These are phyloP conservation scores for Hartigia nigra DNA, from an alignment of 2,888 invertebrate genomes.

Conservation along the genomic window DNA sequence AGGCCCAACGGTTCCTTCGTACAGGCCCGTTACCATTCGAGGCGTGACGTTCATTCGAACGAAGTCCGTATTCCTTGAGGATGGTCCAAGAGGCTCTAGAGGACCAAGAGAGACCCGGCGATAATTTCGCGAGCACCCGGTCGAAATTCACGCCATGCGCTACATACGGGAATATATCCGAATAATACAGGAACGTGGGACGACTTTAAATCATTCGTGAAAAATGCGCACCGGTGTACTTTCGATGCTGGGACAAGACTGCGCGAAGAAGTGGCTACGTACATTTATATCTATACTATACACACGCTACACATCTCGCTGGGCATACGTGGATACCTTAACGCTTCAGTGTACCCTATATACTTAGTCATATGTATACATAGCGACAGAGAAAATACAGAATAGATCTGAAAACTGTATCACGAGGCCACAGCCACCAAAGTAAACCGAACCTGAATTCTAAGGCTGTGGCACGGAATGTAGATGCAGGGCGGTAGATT, in stretches of 20 bases:
- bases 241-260: not conserved
- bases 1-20: conserved; percentile 27
- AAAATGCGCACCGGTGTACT: conserved; percentile 21
- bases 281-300: not conserved
- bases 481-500: not conserved
- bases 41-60: conserved; percentile 40
- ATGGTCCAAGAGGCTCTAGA: conserved; percentile 17
- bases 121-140: conserved; percentile 32
- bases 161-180: conserved; percentile 34
- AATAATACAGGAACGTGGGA: conserved; percentile 37
- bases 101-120: not conserved
- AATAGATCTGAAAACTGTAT: not conserved
- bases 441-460: not conserved
- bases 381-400: not conserved
- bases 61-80: conserved; percentile 24
- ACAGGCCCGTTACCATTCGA: conserved; percentile 15
- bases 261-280: conserved; percentile 8
- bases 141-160: conserved; percentile 34
- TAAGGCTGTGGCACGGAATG: not conserved
- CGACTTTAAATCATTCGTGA: conserved; percentile 37
- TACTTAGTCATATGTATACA: not conserved
- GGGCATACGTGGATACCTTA: not conserved
- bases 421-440: not conserved
- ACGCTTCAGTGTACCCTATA: not conserved
- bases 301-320: not conserved